Evolutionary conservation across 2,797 vertebrate genomes (phyloP).

Genomic region (Tinamus major): DNA sequence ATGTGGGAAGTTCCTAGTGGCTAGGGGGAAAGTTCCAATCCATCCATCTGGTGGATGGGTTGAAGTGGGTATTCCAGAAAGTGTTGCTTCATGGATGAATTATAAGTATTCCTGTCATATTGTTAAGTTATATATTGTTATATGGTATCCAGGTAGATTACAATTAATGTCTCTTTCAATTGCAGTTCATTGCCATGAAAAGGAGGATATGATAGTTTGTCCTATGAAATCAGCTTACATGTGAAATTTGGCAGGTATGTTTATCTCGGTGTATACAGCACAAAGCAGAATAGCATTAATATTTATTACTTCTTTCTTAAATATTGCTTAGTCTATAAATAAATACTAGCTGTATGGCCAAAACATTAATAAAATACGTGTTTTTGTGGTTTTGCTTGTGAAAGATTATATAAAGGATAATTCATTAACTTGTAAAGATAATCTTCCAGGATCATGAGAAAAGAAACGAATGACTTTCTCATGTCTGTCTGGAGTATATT

Average conservation of each 20-base stretch:
- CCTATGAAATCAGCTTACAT: slow-evolving; percentile 80
- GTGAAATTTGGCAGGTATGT: slow-evolving; percentile 80
- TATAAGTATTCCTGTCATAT: neutral
- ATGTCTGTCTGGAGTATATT: neutral
- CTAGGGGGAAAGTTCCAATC: neutral
- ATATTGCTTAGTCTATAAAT: neutral
- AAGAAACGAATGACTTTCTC: neutral
- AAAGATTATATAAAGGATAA: neutral
- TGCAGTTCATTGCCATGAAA: slow-evolving; percentile 80
- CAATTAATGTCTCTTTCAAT: slow-evolving; percentile 50
- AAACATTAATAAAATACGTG: neutral
- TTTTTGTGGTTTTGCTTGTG: neutral
- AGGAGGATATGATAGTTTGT: slow-evolving; percentile 78
- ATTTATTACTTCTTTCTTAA: neutral
- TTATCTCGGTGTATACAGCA: neutral
- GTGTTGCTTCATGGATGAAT: neutral
- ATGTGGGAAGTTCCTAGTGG: neutral
- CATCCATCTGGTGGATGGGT: neutral
- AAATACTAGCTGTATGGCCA: neutral
- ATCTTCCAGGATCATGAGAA: neutral
- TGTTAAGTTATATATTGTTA: neutral
- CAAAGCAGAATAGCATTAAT: neutral
- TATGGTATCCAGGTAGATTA: neutral
- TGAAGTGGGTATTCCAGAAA: neutral
- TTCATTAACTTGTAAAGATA: neutral